Evolutionary conservation across 2,888 invertebrate species (phyloP), one percentile per base, ranked within the genome.

Genomic region (Megamerina dolium): DNA sequence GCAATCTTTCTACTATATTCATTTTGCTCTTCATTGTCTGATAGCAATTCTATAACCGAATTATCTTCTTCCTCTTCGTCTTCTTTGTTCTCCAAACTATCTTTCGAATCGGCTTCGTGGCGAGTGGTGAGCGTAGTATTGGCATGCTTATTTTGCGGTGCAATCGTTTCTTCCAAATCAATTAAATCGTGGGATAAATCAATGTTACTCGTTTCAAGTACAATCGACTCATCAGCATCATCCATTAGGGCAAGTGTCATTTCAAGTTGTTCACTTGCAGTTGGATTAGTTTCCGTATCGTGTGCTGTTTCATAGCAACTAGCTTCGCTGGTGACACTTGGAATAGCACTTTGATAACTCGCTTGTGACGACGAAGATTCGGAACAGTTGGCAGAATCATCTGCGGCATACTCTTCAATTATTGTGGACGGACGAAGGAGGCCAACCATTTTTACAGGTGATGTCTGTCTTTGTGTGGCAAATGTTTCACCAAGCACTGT

Each of bases 381-480:
- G 30, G 42, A 45, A 14, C 16, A 14, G 8, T 8, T 42, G 0
- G 51, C 35, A 0, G 53, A 27, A 10, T 59, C 59, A 17, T 57
- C 57, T n/a, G 56, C 59, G 26, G 45, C 55, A n/a, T n/a, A n/a
- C 36, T 64, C 64, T 43, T 71, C 71, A 14, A 70, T 43, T 23
- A 71, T 71, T 18, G 71, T 71, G 0, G 71, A 71, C 5, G 70
- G 71, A 2, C 71, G 61, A 37, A 69, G 14, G 3, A 68, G 45
- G 0, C 69, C 70, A 1, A 70, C 61, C 62, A 67, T 64, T 52
- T 71, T 70, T 0, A 68, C 61, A 0, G 71, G 71, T 2, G 71
- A 70, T 3, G 61, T 60, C 27, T 60, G 59, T n/a, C n/a, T n/a
- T n/a, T n/a, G n/a, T n/a, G n/a, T n/a, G 3, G 52, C 31, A 2